Evolutionary conservation across 2,888 invertebrate species (phyloP).

Genomic region (Leptopilina myrica): DNA sequence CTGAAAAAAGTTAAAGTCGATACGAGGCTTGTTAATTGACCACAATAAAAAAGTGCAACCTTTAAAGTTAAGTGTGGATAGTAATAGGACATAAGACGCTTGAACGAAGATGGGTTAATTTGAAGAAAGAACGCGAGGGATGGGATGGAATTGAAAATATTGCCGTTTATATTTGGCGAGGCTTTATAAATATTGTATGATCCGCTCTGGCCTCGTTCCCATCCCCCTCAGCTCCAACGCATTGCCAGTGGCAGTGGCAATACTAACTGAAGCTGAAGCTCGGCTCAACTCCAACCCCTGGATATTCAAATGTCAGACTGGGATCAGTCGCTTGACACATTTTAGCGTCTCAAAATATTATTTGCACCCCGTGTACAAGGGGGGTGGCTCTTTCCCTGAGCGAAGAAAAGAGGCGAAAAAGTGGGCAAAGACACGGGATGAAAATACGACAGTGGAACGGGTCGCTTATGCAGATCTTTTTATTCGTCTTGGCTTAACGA

Average conservation of each 20-base stretch:
- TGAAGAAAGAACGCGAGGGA: not conserved
- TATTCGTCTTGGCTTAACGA: slow-evolving; percentile 73
- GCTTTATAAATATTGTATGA: slow-evolving; percentile 68
- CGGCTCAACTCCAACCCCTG: slow-evolving; percentile 51
- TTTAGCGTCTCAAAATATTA: slow-evolving; percentile 76
- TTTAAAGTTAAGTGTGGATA: not conserved
- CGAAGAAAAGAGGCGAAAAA: not conserved
- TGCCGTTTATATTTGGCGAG: slow-evolving; percentile 37
- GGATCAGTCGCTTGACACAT: slow-evolving; percentile 76
- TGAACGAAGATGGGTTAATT: not conserved
- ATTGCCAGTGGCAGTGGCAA: slow-evolving; percentile 35
- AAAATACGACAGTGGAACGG: slow-evolving; percentile 50
- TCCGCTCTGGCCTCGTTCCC: slow-evolving; percentile 41
- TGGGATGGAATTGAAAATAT: slow-evolving; percentile 7
- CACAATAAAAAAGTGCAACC: too few relatives aligned
- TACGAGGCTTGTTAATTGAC: too few relatives aligned
- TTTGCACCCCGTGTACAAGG: slow-evolving; percentile 64
- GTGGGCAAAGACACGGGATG: slow-evolving; percentile 31
- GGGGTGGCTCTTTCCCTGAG: not conserved
- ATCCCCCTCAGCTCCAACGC: slow-evolving; percentile 11
- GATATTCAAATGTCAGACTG: slow-evolving; percentile 74
- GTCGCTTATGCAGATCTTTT: slow-evolving; percentile 69
- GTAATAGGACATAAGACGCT: not conserved
- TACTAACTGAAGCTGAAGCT: slow-evolving; percentile 42
- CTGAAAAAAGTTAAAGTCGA: too few relatives aligned